phyloP scores from a whole-genome alignment of 1,140 invertebrate species.

The Drosophila arawakana region DNA sequence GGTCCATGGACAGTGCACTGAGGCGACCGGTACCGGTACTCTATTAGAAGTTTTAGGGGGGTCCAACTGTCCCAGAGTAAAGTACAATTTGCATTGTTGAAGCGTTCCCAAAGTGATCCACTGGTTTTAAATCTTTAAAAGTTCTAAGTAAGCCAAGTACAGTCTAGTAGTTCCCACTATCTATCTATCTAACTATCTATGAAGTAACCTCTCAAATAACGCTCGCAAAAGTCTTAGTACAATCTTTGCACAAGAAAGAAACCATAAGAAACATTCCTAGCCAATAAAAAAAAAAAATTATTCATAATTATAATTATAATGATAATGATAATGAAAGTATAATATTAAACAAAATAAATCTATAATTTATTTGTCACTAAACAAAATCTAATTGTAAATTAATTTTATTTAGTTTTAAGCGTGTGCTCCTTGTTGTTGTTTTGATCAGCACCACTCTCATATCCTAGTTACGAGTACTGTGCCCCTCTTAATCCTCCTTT shows the following conservation, averaged over 20 bases:
- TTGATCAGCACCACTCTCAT: constrained; percentile 55
- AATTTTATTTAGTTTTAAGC: constrained; percentile 81
- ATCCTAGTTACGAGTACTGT: constrained; percentile 51
- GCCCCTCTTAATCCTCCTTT: not conserved
- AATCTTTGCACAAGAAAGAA: constrained; percentile 61
- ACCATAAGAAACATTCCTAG: constrained; percentile 68
- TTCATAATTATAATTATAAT: constrained; percentile 1
- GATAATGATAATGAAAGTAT: constrained; percentile 33
- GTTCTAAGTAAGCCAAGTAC: constrained; percentile 76
- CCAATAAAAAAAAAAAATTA: constrained; percentile 67
- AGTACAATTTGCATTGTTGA: constrained; percentile 78
- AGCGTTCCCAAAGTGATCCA: constrained; percentile 82
- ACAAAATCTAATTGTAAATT: constrained; percentile 72
- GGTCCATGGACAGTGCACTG: constrained; percentile 84
- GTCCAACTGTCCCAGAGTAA: constrained; percentile 66
- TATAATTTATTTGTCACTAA: constrained; percentile 73
- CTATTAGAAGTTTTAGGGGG: constrained; percentile 79
- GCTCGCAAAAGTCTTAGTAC: constrained; percentile 72
- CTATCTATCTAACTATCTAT: constrained; percentile 36
- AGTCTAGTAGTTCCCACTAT: constrained; percentile 30
- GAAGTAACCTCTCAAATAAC: constrained; percentile 35
- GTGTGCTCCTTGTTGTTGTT: constrained; percentile 68
- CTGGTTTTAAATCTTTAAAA: constrained; percentile 83
- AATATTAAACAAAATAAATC: constrained; percentile 20
- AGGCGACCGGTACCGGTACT: constrained; percentile 86